Conservation (phyloP, 2,797 vertebrate species). For the Periophthalmus magnuspinnatus region DNA sequence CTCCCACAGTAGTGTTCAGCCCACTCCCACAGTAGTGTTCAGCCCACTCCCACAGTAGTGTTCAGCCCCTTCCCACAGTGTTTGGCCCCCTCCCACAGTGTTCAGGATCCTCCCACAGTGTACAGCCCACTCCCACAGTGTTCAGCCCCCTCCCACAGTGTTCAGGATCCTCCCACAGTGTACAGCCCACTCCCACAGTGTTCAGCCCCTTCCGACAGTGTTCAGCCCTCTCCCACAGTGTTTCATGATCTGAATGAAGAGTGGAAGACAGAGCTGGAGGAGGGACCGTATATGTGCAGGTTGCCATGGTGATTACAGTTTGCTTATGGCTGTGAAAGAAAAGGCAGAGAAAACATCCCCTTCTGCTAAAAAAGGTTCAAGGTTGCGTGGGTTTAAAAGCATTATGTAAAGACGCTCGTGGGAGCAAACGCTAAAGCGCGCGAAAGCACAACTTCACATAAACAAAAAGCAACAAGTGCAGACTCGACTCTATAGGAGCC, state of each 20-base stretch:
- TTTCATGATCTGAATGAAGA: slow-evolving; percentile 68
- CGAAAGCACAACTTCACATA: slow-evolving; percentile 48
- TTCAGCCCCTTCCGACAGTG: too few relatives aligned
- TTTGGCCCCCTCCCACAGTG: too few relatives aligned
- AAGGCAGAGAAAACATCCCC: slow-evolving; percentile 19
- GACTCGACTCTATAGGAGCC: background rate
- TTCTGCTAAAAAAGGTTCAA: slow-evolving; percentile 35
- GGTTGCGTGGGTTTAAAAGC: slow-evolving; percentile 58
- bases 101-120: too few relatives aligned
- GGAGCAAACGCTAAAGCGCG: slow-evolving; percentile 34
- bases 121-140: too few relatives aligned
- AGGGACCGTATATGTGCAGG: slow-evolving; percentile 56
- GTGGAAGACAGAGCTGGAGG: slow-evolving; percentile 37
- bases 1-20: too few relatives aligned
- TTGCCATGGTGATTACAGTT: slow-evolving; percentile 78
- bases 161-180: too few relatives aligned
- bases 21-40: too few relatives aligned
- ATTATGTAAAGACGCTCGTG: slow-evolving; percentile 65
- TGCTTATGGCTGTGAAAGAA: slow-evolving; percentile 53
- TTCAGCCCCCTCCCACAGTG: too few relatives aligned
- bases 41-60: too few relatives aligned
- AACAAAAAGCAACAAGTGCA: slow-evolving; percentile 30
- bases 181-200: too few relatives aligned
- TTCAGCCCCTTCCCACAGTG: too few relatives aligned
- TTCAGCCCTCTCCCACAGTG: slow-evolving; percentile 56